Evolutionary conservation across 2,113 vertebrate genomes (phyloP).

Genomic region (Chauna torquata): DNA sequence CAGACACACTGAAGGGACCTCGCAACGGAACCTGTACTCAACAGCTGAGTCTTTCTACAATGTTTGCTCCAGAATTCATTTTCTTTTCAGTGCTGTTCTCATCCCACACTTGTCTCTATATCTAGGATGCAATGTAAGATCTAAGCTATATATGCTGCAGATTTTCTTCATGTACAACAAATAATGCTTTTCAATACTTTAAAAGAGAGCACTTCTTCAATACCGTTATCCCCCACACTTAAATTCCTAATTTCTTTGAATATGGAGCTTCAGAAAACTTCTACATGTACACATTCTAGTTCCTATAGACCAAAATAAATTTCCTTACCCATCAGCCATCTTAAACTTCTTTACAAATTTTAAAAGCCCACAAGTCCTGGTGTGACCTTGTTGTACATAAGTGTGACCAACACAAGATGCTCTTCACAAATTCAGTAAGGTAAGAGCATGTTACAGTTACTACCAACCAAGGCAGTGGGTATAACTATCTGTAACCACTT

Average conservation of each 20-base stretch:
- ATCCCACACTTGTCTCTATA: background rate
- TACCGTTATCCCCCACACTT: background rate
- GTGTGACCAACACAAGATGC: background rate
- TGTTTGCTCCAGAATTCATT: background rate
- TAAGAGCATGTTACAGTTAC: background rate
- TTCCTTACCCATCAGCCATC: accelerated
- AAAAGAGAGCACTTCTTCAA: background rate
- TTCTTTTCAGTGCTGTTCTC: background rate
- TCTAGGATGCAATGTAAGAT: background rate
- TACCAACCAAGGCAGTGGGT: background rate
- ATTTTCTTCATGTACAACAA: background rate
- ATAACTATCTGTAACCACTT: background rate
- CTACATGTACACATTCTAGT: background rate
- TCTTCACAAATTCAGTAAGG: background rate
- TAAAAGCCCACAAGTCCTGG: background rate
- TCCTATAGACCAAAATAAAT: background rate
- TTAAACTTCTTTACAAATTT: background rate
- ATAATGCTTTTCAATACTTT: background rate
- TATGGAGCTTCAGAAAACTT: background rate
- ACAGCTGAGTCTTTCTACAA: background rate
- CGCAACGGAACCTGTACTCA: background rate
- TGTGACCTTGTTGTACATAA: background rate
- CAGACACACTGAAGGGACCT: background rate
- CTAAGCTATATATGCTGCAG: background rate
- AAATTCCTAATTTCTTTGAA: background rate